These are phyloP conservation scores for Burhinus bistriatus DNA, from an alignment of 2,113 vertebrate species.

Conservation along the genomic window DNA sequence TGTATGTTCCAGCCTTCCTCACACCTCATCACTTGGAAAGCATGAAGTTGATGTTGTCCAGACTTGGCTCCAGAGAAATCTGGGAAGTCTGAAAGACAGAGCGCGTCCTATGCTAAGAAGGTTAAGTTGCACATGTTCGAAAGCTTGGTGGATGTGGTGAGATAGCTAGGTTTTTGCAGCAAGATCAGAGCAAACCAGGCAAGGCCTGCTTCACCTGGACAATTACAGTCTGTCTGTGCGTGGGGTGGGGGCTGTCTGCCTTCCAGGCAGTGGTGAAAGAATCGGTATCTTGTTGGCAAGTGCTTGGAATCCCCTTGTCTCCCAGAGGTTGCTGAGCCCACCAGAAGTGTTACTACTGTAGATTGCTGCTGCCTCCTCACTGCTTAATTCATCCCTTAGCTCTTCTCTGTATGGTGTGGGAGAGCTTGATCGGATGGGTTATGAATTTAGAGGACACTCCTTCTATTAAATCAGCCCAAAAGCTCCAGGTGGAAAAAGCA, in stretches of 20 bases:
- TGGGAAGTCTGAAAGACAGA: neutral
- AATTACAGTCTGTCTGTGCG: accelerated
- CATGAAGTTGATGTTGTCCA: neutral
- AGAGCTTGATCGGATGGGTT: neutral
- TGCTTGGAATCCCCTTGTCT: neutral
- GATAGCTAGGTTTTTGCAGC: neutral
- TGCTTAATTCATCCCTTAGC: neutral
- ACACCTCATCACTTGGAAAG: neutral
- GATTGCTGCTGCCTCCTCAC: neutral
- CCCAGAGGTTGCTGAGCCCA: neutral
- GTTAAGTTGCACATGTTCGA: accelerated
- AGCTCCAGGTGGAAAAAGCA: neutral
- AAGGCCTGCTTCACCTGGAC: neutral
- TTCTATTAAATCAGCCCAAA: neutral
- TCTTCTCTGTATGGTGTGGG: neutral
- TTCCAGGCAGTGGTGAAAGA: neutral
- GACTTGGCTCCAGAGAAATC: neutral
- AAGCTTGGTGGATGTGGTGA: neutral
- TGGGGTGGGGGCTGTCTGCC: neutral
- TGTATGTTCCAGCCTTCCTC: neutral
- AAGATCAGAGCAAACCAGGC: neutral
- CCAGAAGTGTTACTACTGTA: neutral
- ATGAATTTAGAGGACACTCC: neutral
- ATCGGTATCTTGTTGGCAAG: neutral
- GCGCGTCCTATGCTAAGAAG: accelerated